Conservation (phyloP, 1,140 invertebrate species). For the Orchestia grillus region DNA sequence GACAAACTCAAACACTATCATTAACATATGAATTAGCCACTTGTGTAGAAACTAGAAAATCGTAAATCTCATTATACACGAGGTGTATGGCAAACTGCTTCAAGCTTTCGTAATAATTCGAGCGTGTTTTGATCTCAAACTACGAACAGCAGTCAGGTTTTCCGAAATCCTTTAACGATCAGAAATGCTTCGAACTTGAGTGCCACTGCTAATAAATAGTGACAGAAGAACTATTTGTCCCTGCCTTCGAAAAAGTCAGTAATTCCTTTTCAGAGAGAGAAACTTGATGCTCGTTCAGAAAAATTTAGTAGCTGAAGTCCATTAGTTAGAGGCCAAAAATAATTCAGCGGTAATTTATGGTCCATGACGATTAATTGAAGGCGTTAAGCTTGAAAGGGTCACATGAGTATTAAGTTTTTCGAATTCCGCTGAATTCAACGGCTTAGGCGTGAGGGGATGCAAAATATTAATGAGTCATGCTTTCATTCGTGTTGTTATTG, state of each 20-base stretch:
- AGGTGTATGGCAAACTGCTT: background rate
- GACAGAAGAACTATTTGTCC: background rate
- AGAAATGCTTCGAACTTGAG: background rate
- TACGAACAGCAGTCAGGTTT: background rate
- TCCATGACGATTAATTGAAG: background rate
- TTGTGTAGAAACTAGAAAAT: background rate
- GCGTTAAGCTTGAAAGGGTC: background rate
- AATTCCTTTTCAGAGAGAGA: background rate
- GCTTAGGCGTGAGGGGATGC: no score
- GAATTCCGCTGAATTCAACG: no score
- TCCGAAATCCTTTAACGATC: background rate
- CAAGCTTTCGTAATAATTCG: background rate
- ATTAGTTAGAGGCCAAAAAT: background rate
- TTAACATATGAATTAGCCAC: background rate
- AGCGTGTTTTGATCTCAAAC: background rate
- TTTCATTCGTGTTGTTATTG: no score
- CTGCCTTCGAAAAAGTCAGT: background rate
- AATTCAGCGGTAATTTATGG: background rate
- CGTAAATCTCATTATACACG: background rate
- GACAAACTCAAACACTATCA: background rate
- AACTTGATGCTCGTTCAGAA: background rate
- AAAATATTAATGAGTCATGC: no score
- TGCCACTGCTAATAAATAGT: background rate
- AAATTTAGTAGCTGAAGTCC: background rate
- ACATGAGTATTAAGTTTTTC: no score